A percentile compares a stretch with the other conserved stretches of the same genome.
Evolutionary conservation across 2,113 vertebrate genomes (phyloP).

Genomic region (Potamarius usumacintae): DNA sequence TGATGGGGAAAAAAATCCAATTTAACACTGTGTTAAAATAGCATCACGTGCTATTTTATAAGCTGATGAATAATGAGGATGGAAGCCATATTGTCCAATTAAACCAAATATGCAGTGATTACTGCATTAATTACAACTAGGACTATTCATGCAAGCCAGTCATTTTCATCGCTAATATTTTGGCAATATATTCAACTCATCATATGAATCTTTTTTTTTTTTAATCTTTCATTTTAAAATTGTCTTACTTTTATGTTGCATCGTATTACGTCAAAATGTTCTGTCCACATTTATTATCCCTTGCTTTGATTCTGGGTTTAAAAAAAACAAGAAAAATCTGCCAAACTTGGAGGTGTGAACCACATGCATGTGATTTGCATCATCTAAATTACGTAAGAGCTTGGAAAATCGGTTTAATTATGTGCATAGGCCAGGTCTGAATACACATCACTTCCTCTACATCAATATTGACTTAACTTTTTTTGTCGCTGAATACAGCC

Average conservation of each 20-base stretch:
- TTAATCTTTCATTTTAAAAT: neutral
- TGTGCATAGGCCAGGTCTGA: neutral
- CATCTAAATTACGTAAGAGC: neutral
- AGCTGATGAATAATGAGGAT: too few species aligned
- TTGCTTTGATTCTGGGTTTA: too few species aligned
- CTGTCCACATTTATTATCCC: neutral
- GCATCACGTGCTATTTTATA: too few species aligned
- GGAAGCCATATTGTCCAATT: too few species aligned
- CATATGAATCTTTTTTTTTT: neutral
- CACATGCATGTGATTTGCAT: neutral
- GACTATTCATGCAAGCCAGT: too few species aligned
- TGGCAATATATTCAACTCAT: neutral
- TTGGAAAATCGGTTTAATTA: neutral
- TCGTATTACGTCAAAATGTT: neutral
- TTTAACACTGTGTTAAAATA: too few species aligned
- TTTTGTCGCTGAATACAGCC: neutral
- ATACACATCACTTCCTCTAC: neutral
- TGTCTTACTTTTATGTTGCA: neutral
- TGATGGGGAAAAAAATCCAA: too few species aligned
- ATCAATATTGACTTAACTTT: neutral
- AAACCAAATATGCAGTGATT: too few species aligned
- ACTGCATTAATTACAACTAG: too few species aligned
- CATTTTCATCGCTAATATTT: too few species aligned
- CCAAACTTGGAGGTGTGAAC: neutral
- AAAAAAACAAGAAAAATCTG: neutral